phyloP scores from a whole-genome alignment of 2,113 vertebrate genomes.

The Peromyscus californicus region DNA sequence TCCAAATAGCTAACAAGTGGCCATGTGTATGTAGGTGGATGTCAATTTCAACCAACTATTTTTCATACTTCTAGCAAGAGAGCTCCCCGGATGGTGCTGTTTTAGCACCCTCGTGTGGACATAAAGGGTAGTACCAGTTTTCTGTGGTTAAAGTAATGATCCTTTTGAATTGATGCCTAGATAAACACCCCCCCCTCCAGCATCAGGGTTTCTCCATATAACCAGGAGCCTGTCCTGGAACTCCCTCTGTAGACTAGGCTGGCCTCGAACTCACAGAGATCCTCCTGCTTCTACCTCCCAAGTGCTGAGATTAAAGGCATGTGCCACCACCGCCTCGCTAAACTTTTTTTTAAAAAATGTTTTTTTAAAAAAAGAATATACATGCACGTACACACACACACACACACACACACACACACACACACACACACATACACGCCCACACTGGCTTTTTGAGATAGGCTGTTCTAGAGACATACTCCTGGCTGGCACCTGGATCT shows the following conservation, averaged over 20 bases:
- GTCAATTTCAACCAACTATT: neutral
- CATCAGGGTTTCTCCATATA: no score
- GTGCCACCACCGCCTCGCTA: no score
- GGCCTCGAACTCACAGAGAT: no score
- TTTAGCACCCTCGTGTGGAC: slow-evolving; percentile 68
- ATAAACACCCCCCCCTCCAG: neutral
- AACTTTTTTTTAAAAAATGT: no score
- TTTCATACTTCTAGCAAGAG: neutral
- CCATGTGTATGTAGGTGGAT: neutral
- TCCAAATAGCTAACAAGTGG: neutral
- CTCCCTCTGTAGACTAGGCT: no score
- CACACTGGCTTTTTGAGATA: neutral
- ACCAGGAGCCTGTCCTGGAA: no score
- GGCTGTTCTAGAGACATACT: neutral
- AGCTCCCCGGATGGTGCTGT: neutral
- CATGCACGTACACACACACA: neutral
- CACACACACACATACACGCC: no score
- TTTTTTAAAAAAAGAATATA: no score
- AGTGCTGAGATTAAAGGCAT: no score
- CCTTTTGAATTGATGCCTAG: neutral
- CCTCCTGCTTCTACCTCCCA: no score
- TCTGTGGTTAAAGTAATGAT: neutral
- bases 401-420: fast-evolving
- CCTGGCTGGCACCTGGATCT: neutral
- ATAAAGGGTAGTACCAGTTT: neutral